Percentiles rank a stretch among this genome's conserved stretches.
Conservation (phyloP, 1,140 invertebrate genomes). For the Aplysia californica region DNA sequence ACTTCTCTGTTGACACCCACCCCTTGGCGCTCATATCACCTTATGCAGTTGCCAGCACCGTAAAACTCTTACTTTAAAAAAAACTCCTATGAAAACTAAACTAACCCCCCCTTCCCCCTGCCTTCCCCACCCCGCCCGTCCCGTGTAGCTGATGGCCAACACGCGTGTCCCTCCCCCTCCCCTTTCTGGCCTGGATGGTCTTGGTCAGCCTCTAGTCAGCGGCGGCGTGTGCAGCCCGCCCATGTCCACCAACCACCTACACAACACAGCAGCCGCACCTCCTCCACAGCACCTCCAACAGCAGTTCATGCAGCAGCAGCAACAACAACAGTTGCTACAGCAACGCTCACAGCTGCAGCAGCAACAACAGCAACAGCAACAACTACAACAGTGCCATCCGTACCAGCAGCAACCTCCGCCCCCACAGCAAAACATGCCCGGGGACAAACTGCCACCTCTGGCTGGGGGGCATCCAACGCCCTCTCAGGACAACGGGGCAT, state of each 20-base stretch:
- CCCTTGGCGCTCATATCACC: too few relatives aligned
- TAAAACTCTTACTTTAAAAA: too few relatives aligned
- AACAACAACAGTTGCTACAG: neutral
- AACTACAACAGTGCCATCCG: slow-evolving; percentile 6
- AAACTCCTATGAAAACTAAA: too few relatives aligned
- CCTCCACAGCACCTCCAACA: neutral
- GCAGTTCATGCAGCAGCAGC: neutral
- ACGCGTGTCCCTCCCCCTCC: slow-evolving; percentile 11
- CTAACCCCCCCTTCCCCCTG: too few relatives aligned
- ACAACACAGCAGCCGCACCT: neutral
- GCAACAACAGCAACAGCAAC: neutral
- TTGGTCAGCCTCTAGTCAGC: neutral
- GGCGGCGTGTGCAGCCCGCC: neutral
- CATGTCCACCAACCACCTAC: neutral
- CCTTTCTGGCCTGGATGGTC: neutral
- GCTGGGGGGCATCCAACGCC: neutral
- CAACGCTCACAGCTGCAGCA: neutral
- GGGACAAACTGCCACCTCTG: neutral
- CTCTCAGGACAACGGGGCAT: neutral
- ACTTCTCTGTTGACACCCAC: too few relatives aligned
- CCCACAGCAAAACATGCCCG: neutral
- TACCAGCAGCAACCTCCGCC: neutral
- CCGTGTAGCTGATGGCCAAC: slow-evolving; percentile 10
- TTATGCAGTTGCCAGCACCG: too few relatives aligned
- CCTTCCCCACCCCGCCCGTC: too few relatives aligned